These are phyloP conservation scores for Tetanocera ferruginea DNA, from an alignment of 2,888 invertebrate genomes.

Conservation along the genomic window DNA sequence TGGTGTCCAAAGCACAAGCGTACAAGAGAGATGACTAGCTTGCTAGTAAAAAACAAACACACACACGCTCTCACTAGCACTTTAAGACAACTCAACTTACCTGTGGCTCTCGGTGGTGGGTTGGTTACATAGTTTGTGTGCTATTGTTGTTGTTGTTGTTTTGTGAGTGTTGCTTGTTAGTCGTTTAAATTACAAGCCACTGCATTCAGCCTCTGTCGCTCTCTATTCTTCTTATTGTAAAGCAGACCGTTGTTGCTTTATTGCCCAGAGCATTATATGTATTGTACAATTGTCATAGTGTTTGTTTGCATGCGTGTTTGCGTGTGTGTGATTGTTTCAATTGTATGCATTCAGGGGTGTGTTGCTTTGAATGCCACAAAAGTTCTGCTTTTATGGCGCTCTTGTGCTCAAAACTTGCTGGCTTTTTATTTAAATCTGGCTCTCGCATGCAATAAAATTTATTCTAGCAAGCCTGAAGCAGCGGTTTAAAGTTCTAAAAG, in stretches of 20 bases:
- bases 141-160: not conserved
- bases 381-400: conserved; percentile 6
- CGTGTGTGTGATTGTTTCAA: not conserved
- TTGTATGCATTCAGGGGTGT: not conserved
- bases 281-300: not conserved
- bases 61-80: not conserved
- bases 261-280: not conserved
- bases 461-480: not conserved
- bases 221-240: conserved; percentile 17
- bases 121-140: not conserved
- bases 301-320: not conserved
- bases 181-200: not conserved
- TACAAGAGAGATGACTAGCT: too few relatives aligned
- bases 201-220: conserved; percentile 23
- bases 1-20: not conserved
- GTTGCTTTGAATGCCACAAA: not conserved
- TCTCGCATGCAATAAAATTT: conserved; percentile 13
- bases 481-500: not conserved
- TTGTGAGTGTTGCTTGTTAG: not conserved
- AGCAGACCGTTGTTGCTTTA: conserved; percentile 24
- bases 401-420: not conserved
- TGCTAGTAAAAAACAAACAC: too few relatives aligned
- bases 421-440: too few relatives aligned
- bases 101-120: conserved; percentile 13
- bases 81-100: not conserved